These are phyloP conservation scores for Ophioninae sp. DNA, from an alignment of 2,888 invertebrate genomes.

Conservation along the genomic window DNA sequence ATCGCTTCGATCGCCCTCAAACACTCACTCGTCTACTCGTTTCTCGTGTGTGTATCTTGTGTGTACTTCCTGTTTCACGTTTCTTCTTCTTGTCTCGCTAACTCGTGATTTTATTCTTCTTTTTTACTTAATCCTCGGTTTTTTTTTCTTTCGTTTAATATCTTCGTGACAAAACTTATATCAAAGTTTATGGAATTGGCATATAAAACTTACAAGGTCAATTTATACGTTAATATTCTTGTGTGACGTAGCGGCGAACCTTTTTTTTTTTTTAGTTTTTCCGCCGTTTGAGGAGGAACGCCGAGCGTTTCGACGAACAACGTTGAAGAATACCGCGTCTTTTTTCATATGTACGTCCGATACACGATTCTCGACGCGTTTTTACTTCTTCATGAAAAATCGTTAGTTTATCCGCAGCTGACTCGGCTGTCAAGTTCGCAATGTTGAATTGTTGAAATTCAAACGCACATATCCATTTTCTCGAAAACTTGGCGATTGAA, in stretches of 20 bases:
- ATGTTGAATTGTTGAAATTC: not conserved
- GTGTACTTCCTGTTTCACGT: constrained; percentile 16
- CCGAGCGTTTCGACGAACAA: not conserved
- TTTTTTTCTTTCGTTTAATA: constrained; percentile 32
- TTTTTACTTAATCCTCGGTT: constrained; percentile 14
- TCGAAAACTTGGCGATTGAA: not conserved
- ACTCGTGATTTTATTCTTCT: constrained; percentile 38
- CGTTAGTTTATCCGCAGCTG: not conserved
- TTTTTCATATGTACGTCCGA: not conserved
- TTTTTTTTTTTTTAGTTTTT: constrained; percentile 35
- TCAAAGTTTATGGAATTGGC: constrained; percentile 74
- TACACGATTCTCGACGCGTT: not conserved
- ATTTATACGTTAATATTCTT: constrained; percentile 66
- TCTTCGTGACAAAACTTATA: constrained; percentile 64
- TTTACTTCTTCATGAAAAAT: not conserved
- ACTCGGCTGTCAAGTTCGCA: not conserved
- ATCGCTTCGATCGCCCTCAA: constrained; percentile 20
- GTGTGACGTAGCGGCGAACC: constrained; percentile 51
- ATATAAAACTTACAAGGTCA: constrained; percentile 76
- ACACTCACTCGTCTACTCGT: constrained; percentile 16
- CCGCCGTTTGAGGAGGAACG: not conserved
- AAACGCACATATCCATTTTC: not conserved
- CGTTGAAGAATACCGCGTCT: not conserved
- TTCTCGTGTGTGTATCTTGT: constrained; percentile 27
- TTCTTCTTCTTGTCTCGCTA: constrained; percentile 30